These are phyloP conservation scores for Lanistes nyassanus DNA, from an alignment of 1,140 invertebrate species.

Conservation along the genomic window DNA sequence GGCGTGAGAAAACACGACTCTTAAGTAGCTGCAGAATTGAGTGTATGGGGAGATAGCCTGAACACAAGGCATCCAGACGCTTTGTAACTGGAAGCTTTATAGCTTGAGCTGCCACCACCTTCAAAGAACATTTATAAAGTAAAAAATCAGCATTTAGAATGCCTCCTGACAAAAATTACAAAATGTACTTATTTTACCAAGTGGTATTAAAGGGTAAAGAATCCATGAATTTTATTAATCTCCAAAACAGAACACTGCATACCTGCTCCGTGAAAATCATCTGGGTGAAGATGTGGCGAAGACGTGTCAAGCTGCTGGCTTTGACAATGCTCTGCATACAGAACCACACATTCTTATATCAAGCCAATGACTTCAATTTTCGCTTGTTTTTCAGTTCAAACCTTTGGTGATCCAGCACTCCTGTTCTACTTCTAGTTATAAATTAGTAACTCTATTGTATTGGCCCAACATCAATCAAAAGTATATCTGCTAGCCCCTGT, in stretches of 20 bases:
- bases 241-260: slow-evolving; percentile 32
- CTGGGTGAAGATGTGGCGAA: slow-evolving; percentile 95
- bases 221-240: too few relatives aligned
- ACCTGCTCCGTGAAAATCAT: slow-evolving; percentile 97
- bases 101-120: slow-evolving; percentile 94
- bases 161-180: too few relatives aligned
- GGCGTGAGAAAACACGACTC: slow-evolving; percentile 93
- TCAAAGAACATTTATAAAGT: slow-evolving; percentile 42
- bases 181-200: too few relatives aligned
- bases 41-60: slow-evolving; percentile 94
- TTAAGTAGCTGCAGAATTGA: slow-evolving; percentile 97
- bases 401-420: too few relatives aligned
- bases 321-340: slow-evolving; percentile 74
- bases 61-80: slow-evolving; percentile 87
- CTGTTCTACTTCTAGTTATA: too few relatives aligned
- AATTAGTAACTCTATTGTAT: too few relatives aligned
- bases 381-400: neutral
- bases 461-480: too few relatives aligned
- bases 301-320: slow-evolving; percentile 88
- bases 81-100: slow-evolving; percentile 94
- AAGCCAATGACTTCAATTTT: neutral
- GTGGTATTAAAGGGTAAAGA: too few relatives aligned
- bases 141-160: neutral
- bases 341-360: neutral
- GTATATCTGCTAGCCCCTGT: too few relatives aligned